phyloP scores from a whole-genome alignment of 1,140 invertebrate genomes.

The Diachasmimorpha longicaudata region DNA sequence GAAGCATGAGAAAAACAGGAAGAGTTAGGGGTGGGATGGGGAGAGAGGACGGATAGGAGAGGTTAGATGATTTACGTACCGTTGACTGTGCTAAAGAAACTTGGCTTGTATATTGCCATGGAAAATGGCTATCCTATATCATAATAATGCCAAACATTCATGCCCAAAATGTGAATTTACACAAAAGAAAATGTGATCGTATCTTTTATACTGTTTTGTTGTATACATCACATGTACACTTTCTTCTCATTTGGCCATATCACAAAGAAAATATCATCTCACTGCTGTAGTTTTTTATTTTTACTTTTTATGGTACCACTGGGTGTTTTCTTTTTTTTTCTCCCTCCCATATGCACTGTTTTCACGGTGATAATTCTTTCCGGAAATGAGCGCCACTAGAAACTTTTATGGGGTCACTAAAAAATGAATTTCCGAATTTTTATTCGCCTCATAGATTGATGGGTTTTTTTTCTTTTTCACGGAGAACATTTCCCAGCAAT shows the following conservation, averaged over 20 bases:
- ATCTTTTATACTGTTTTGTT: constrained; percentile 18
- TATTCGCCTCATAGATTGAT: no score
- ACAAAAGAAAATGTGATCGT: constrained; percentile 31
- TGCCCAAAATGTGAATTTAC: constrained; percentile 31
- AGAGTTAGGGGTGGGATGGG: not conserved
- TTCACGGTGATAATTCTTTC: not conserved
- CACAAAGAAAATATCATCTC: constrained; percentile 19
- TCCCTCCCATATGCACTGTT: not conserved
- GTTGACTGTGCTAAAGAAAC: constrained; percentile 36
- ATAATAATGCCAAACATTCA: constrained; percentile 37
- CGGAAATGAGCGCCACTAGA: not conserved
- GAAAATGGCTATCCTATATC: constrained; percentile 36
- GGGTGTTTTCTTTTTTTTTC: constrained; percentile 20
- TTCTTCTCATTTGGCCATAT: not conserved
- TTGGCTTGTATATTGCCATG: constrained; percentile 36
- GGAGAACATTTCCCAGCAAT: no score
- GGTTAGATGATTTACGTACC: constrained; percentile 32
- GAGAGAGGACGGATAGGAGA: constrained; percentile 13
- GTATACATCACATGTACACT: constrained; percentile 3
- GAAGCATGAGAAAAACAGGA: not conserved
- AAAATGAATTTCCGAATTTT: no score
- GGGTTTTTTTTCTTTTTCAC: no score
- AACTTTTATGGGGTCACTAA: no score
- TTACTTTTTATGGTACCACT: constrained; percentile 18
- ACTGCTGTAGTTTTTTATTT: not conserved